Evolutionary conservation across 2,113 vertebrate genomes (phyloP).

Genomic region (Polypterus senegalus): DNA sequence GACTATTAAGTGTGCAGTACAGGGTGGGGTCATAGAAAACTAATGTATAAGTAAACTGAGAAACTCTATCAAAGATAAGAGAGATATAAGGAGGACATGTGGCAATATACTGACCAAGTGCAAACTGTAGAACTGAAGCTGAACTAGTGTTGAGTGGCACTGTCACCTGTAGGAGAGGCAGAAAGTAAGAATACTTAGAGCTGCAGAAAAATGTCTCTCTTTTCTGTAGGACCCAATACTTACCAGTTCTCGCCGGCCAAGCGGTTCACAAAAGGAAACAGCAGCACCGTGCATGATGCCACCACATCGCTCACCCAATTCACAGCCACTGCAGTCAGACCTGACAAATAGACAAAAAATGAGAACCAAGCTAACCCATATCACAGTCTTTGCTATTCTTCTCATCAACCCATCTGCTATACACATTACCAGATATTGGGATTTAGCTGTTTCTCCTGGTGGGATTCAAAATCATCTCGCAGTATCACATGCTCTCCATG

Average conservation of each 20-base stretch:
- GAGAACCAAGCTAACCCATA: neutral
- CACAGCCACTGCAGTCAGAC: constrained; percentile 78
- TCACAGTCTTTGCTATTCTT: neutral
- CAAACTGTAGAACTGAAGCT: constrained; percentile 90
- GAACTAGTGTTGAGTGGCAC: constrained; percentile 84
- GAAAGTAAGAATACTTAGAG: constrained; percentile 10
- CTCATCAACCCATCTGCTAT: neutral
- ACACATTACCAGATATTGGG: constrained; percentile 76
- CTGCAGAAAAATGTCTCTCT: neutral
- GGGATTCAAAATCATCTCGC: constrained; percentile 91
- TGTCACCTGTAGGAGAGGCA: constrained; percentile 56
- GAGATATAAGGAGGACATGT: no score
- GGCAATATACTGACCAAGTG: constrained; percentile 69
- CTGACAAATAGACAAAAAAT: constrained; percentile 44
- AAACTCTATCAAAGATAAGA: no score
- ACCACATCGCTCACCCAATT: constrained; percentile 78
- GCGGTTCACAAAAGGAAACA: constrained; percentile 82
- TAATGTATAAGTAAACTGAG: no score
- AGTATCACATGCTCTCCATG: constrained; percentile 79
- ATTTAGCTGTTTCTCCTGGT: constrained; percentile 71
- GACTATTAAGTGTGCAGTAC: no score
- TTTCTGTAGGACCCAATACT: constrained; percentile 24
- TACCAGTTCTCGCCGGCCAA: constrained; percentile 85
- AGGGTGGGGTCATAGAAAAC: no score
- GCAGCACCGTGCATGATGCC: constrained; percentile 80